Conservation (phyloP, 2,888 invertebrate genomes). For the Drosophila meridionalis region DNA sequence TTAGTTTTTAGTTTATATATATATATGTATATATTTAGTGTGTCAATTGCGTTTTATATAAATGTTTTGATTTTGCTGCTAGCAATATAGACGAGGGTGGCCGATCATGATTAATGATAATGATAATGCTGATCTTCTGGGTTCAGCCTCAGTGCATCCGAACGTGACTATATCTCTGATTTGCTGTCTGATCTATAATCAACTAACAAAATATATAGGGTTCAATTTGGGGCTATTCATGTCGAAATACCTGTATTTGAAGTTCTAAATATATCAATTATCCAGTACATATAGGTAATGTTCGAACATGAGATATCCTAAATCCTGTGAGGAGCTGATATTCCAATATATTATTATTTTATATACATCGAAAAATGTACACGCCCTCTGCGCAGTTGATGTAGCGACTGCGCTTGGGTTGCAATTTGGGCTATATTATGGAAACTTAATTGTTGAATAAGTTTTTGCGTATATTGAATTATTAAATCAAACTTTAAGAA, state of each 20-base stretch:
- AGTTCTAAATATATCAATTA: not conserved
- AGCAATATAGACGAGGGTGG: not conserved
- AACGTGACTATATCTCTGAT: constrained; percentile 15
- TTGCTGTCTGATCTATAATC: constrained; percentile 2
- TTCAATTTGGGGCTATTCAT: not conserved
- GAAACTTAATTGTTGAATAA: too few relatives aligned
- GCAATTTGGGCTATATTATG: too few relatives aligned
- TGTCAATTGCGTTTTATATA: constrained; percentile 49
- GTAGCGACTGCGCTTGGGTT: too few relatives aligned
- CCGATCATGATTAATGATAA: not conserved
- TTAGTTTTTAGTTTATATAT: not conserved
- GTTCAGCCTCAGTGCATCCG: constrained; percentile 10
- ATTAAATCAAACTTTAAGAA: too few relatives aligned
- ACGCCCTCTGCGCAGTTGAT: too few relatives aligned
- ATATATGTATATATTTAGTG: constrained; percentile 1
- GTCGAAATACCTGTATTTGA: not conserved
- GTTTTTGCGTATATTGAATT: too few relatives aligned
- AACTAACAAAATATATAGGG: not conserved
- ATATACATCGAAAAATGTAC: too few relatives aligned
- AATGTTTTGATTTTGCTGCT: constrained; percentile 7
- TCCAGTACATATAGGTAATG: too few relatives aligned
- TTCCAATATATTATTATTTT: too few relatives aligned
- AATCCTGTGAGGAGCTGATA: too few relatives aligned
- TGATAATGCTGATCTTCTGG: constrained; percentile 23
- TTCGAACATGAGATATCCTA: too few relatives aligned